Percentiles rank a stretch among this genome's conserved stretches.
Evolutionary conservation across 2,888 invertebrate genomes (phyloP).

Genomic region (Panopea generosa): DNA sequence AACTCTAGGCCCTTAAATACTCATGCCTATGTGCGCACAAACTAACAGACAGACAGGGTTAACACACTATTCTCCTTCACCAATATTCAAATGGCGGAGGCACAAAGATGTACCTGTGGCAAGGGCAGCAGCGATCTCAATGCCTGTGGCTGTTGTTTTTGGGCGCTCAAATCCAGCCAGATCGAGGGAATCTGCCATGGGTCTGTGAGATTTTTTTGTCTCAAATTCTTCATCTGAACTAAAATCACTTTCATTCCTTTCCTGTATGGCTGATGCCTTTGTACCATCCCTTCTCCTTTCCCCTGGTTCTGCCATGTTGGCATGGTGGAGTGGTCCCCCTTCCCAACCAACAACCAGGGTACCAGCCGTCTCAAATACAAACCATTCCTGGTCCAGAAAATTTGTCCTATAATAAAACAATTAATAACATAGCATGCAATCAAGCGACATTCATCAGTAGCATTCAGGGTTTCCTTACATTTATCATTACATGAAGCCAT

Average conservation of each 20-base stretch:
- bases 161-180: constrained; percentile 71
- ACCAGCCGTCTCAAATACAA: constrained; percentile 83
- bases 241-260: constrained; percentile 45
- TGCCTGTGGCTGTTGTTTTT: constrained; percentile 73
- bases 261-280: constrained; percentile 16
- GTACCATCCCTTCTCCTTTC: constrained; percentile 26
- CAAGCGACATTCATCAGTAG: too few relatives aligned
- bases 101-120: constrained; percentile 81
- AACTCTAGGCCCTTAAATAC: too few relatives aligned
- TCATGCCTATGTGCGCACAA: too few relatives aligned
- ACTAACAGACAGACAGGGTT: too few relatives aligned
- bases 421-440: not conserved
- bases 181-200: constrained; percentile 59
- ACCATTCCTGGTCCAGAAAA: constrained; percentile 84
- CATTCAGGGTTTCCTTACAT: too few relatives aligned
- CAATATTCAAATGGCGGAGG: too few relatives aligned
- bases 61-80: too few relatives aligned
- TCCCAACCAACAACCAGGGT: constrained; percentile 82
- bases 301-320: constrained; percentile 35
- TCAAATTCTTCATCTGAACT: constrained; percentile 58
- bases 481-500: too few relatives aligned
- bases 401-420: constrained; percentile 74
- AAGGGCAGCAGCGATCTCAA: constrained; percentile 83
- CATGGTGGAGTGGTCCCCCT: constrained; percentile 75
- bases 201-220: constrained; percentile 6